Base-by-base conservation (phyloP, 1,140 invertebrate species). In the Drosophila kepulauana region DNA sequence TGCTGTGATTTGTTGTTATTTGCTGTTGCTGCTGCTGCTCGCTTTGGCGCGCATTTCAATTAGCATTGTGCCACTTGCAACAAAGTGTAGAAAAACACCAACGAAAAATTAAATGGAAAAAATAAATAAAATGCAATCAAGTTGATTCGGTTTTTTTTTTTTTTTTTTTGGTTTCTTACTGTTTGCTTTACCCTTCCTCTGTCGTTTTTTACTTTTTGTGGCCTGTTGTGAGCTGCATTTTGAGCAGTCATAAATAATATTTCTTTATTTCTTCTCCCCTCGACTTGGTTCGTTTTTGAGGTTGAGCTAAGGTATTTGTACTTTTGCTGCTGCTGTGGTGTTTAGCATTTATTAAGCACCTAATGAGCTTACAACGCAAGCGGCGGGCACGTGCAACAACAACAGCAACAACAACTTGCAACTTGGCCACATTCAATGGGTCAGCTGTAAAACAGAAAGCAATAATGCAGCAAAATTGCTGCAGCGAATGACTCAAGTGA, bases 21-120 rank as follows among this genome's bases (percentile, higher is more conserved):
- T 45, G 13, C 13, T 68, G 10, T 20, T 63, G 20, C 16, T 20
- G 20, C 20, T 20, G 20, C 20, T 68, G 10, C 38, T 63, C 35
- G 25, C 11, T 78, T 63, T 49, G 69, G 65, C 63, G 62, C 58
- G 81, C 74, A 85, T 85, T 86, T 78, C 78, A 85, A 86, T 81
- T 81, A 81, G 82, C 81, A 81, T 70, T 66, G 69, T 69, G 84
- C 70, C 65, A 79, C 75, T 79, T 82, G 79, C 75, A 61, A 70
- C 75, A 74, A 75, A 61, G 46, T 25, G 51, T 56, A 71, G 46
- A 45, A 28, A 6, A 72, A 45, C 58, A 13, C 41, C 20, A 58
- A 63, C 25, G 56, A 51, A 64, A 73, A 82, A 75, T 75, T 69
- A 62, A 78, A 79, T 48, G 16, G 67, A 72, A 66, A 63, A 63